Base-by-base conservation (phyloP, 2,797 vertebrate genomes). In the Propithecus perrieri region DNA sequence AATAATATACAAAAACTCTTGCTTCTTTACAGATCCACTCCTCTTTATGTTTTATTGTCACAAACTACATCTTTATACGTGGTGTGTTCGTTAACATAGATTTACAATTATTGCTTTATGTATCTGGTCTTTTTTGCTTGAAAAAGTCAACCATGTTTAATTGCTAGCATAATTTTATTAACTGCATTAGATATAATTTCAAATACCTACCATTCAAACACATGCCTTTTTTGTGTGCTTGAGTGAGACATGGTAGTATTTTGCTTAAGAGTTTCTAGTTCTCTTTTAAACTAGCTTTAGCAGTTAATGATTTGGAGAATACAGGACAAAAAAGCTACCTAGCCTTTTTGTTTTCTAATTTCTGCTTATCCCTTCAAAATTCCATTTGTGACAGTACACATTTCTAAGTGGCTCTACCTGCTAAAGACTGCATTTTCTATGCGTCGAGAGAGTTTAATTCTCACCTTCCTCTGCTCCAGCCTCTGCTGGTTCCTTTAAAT, bases 401-500 rank as follows among this genome's bases (percentile, higher is more conserved):
- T 57, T 1, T 2, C 48, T 26, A 1, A 24, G 38, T 4, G 7
- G 41, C 35, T 24, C 61, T 18, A 14, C 46, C 55, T 12, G 84
- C 72, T 8, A 12, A 63, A 67, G 50, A 2, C 89, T 7, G 15
- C 43, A 41, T 71, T 76, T 10, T 26, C 48, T 55, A 20, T 5
- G 35, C 0, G 1, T 53, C 0, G 8, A 20, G 18, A 13, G 71
- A 5, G 18, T 96, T 94, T 86, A 97, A 48, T 94, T 97, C 43
- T 98, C 98, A 18, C 46, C 96, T 30, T 97, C 98, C 48, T 50
- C 57, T 1, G 10, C 76, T 1, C 53, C 55, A 15, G 94, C 53
- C 46, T 97, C 98, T 0, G 59, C 83, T 2, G 69, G 85, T 33
- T 97, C 98, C 41, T 35, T 85, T 0, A 95, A 85, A 7, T 18